Evolutionary conservation across 2,888 invertebrate genomes (phyloP).

Genomic region (Caenorhabditis virilis): DNA sequence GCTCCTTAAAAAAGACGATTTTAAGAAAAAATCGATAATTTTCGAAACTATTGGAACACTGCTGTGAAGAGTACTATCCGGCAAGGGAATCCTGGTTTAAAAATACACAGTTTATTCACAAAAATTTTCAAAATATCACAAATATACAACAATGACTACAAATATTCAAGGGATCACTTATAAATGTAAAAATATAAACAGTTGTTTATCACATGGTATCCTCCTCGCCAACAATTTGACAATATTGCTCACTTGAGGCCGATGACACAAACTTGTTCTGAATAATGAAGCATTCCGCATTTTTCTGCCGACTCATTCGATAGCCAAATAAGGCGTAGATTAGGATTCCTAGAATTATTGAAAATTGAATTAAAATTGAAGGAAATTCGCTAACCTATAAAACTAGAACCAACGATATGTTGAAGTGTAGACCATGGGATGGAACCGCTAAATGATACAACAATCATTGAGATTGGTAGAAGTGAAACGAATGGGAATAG

Average conservation of each 20-base stretch:
- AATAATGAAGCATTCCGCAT: constrained; percentile 21
- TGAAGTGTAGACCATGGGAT: constrained; percentile 6
- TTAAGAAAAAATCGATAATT: too few relatives aligned
- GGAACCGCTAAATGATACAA: constrained; percentile 20
- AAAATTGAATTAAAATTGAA: background rate
- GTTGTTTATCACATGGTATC: constrained; percentile 12
- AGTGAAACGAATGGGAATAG: constrained; percentile 30
- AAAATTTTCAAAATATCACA: too few relatives aligned
- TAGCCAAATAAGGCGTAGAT: constrained; percentile 25
- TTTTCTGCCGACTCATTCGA: constrained; percentile 20
- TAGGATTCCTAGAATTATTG: constrained; percentile 7
- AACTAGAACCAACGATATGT: constrained; percentile 5
- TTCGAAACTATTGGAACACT: too few relatives aligned
- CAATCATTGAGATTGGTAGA: constrained; percentile 7
- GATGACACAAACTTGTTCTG: constrained; percentile 21
- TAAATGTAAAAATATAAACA: too few relatives aligned
- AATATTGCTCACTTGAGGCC: constrained; percentile 17
- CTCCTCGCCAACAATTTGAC: constrained; percentile 26
- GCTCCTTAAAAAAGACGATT: too few relatives aligned
- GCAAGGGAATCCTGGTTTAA: too few relatives aligned
- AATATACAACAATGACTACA: too few relatives aligned
- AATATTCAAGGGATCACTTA: too few relatives aligned
- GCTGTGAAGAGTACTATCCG: too few relatives aligned
- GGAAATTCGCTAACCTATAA: background rate
- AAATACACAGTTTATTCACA: too few relatives aligned